Conservation (phyloP, 2,888 invertebrate genomes). For the Luffia ferchaultella region DNA sequence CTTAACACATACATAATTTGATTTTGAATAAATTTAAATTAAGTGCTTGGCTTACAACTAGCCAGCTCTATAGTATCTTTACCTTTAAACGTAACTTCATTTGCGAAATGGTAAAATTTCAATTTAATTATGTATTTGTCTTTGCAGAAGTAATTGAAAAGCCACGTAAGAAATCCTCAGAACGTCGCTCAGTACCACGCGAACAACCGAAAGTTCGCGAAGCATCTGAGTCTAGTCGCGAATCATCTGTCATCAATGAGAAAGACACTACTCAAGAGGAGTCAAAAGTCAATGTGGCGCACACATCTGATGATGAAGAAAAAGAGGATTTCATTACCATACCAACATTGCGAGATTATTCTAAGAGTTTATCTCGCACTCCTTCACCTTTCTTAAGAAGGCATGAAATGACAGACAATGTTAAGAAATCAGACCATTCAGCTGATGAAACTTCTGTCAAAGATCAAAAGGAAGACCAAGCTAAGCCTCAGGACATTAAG, state of each 20-base stretch:
- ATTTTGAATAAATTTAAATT: too few relatives aligned
- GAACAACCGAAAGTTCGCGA: constrained; percentile 40
- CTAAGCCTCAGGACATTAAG: constrained; percentile 34
- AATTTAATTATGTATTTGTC: constrained; percentile 1
- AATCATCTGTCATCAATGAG: constrained; percentile 48
- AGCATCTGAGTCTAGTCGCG: constrained; percentile 55
- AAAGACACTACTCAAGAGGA: constrained; percentile 38
- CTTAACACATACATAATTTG: too few relatives aligned
- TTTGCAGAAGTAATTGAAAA: constrained; percentile 44
- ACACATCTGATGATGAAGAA: constrained; percentile 51
- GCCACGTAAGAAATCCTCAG: constrained; percentile 39
- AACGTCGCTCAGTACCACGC: constrained; percentile 37
- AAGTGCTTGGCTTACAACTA: too few relatives aligned
- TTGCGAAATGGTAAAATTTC: too few relatives aligned
- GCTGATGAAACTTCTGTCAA: constrained; percentile 50
- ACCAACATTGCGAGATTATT: constrained; percentile 62
- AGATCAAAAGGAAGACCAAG: constrained; percentile 52
- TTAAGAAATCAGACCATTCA: constrained; percentile 50
- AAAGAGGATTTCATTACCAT: constrained; percentile 45
- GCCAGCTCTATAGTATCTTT: too few relatives aligned
- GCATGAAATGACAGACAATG: constrained; percentile 58
- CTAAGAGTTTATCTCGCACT: constrained; percentile 82
- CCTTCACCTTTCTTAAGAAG: constrained; percentile 85
- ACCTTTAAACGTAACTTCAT: too few relatives aligned
- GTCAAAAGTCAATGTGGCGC: constrained; percentile 30